phyloP scores from a whole-genome alignment of 2,888 invertebrate species.

The Gryllus longicercus region DNA sequence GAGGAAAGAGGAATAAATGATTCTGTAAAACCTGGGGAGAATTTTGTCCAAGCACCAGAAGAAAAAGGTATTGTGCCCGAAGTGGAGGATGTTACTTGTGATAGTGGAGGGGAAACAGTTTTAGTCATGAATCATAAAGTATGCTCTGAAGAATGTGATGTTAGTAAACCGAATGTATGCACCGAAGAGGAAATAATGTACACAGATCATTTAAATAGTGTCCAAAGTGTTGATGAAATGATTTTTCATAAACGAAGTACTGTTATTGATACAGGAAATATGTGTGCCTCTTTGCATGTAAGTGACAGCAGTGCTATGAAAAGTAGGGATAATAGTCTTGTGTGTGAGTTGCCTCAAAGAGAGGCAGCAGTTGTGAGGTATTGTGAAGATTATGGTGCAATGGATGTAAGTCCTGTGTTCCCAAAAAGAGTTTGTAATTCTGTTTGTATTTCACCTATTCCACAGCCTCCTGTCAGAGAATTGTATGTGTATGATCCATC shows the following conservation, averaged over 20 bases:
- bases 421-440: not conserved
- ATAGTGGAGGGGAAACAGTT: not conserved
- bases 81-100: not conserved
- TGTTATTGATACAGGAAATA: not conserved
- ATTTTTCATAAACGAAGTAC: not conserved
- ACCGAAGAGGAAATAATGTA: not conserved
- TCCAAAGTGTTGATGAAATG: not conserved
- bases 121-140: slow-evolving; percentile 6
- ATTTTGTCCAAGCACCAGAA: not conserved
- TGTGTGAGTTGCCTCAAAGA: not conserved
- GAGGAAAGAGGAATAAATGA: no score
- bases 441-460: not conserved
- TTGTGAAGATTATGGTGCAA: not conserved
- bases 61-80: not conserved
- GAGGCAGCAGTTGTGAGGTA: not conserved
- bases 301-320: not conserved
- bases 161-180: not conserved
- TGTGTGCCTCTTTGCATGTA: not conserved
- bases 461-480: not conserved
- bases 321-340: not conserved
- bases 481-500: not conserved
- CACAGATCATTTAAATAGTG: not conserved
- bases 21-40: no score
- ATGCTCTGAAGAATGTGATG: not conserved
- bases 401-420: not conserved